These are phyloP conservation scores for Dugesia japonica DNA, from an alignment of 2,888 invertebrate species.

Conservation along the genomic window DNA sequence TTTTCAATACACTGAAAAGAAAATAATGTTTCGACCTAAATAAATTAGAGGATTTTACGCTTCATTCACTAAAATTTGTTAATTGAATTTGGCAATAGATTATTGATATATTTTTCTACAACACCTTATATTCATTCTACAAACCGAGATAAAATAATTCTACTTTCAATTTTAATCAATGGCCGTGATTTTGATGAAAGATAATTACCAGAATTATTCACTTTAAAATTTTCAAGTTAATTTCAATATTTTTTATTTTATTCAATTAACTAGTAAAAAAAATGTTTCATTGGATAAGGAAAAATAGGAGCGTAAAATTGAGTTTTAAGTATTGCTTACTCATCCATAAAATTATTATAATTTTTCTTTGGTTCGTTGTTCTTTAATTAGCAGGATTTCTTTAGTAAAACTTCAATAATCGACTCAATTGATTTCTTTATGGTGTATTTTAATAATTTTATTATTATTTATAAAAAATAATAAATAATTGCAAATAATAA, in stretches of 20 bases:
- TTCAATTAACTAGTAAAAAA: background rate
- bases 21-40: background rate
- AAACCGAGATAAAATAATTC: background rate
- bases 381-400: too few relatives aligned
- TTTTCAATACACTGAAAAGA: too few relatives aligned
- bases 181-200: slow-evolving; percentile 16
- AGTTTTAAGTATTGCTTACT: background rate
- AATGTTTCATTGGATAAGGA: background rate
- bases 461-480: too few relatives aligned
- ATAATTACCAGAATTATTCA: slow-evolving; percentile 15
- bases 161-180: background rate
- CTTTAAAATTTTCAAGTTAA: background rate
- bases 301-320: background rate
- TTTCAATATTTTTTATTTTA: background rate
- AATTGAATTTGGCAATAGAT: slow-evolving; percentile 13
- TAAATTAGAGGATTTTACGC: slow-evolving; percentile 1
- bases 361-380: background rate
- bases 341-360: background rate
- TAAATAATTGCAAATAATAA: too few relatives aligned
- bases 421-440: too few relatives aligned
- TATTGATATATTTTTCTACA: slow-evolving; percentile 13
- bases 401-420: too few relatives aligned
- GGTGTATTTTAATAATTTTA: too few relatives aligned
- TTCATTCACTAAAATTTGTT: background rate
- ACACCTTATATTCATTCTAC: background rate